Evolutionary conservation across 1,140 invertebrate genomes (phyloP), one percentile per base, ranked within the genome.

Genomic region (Bombyx mandarina): DNA sequence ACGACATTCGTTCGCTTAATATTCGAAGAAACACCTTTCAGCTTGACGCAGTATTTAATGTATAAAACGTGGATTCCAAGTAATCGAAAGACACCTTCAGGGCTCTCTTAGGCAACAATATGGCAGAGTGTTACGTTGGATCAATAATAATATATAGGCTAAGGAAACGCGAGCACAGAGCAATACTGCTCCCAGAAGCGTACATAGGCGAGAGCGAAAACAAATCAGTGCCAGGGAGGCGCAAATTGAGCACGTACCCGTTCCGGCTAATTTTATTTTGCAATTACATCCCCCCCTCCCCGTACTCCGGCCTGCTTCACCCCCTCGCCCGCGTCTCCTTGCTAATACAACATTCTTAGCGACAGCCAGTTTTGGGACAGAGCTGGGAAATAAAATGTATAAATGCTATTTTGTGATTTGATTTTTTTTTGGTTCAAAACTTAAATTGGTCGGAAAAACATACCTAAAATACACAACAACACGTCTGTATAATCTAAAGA

Each of bases 241-340:
- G 81, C 76, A 85, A 87, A 85, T 87, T 87, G 84, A 82, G 82
- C 82, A 87, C 84, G 84, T 87, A 85, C 78, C 82, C 77, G 82
- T 86, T 86, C 82, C 66, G 79, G 82, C 84, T 87, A 87, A 87
- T 87, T 87, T 87, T 87, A 87, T 87, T 87, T 87, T 85, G 84
- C 84, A 87, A 87, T 87, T 87, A 87, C 82, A 82, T 79, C 80
- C 77, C 66, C 62, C 43, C 46, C 59, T 73, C 22, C 63, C 65
- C 66, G 52, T 66, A 47, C 56, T 58, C 51, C 56, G 54, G 51
- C 62, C 53, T 57, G 43, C 55, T 62, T 55, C 56, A 51, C 60
- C 59, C 58, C 63, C 58, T 62, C 45, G 52, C 54, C 54, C 44
- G 42, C 26, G 54, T 62, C 60, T 61, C 61, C 51, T 59, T 72